Conservation (phyloP, 2,797 vertebrate species). For the Pangasius macronema region DNA sequence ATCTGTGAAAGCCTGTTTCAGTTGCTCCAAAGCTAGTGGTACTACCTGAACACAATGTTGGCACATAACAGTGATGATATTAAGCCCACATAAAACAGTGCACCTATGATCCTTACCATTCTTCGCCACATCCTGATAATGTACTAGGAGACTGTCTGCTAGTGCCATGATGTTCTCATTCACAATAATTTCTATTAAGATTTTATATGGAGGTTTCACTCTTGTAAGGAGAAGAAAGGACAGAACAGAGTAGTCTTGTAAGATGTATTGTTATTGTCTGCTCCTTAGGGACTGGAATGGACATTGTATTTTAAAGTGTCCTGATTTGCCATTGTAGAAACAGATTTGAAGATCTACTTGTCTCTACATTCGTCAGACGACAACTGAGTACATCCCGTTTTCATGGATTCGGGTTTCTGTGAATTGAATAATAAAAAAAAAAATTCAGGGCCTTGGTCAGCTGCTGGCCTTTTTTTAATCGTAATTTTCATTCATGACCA, state of each 20-base stretch:
- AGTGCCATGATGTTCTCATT: not conserved
- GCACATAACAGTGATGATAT: not conserved
- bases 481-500: not conserved
- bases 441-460: not conserved
- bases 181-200: not conserved
- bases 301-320: not conserved
- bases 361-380: not conserved
- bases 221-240: not conserved
- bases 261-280: not conserved
- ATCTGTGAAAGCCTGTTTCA: not conserved
- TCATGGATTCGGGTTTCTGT: not conserved
- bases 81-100: not conserved
- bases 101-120: not conserved
- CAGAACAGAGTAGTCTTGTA: not conserved
- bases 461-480: not conserved
- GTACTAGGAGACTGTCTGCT: not conserved
- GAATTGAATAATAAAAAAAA: not conserved
- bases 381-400: not conserved
- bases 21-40: not conserved
- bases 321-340: slow-evolving; percentile 3
- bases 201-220: not conserved
- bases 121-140: not conserved
- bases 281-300: not conserved
- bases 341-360: not conserved
- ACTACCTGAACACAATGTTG: not conserved